These are phyloP conservation scores for Bungarus multicinctus DNA, from an alignment of 2,113 vertebrate species.

Conservation along the genomic window DNA sequence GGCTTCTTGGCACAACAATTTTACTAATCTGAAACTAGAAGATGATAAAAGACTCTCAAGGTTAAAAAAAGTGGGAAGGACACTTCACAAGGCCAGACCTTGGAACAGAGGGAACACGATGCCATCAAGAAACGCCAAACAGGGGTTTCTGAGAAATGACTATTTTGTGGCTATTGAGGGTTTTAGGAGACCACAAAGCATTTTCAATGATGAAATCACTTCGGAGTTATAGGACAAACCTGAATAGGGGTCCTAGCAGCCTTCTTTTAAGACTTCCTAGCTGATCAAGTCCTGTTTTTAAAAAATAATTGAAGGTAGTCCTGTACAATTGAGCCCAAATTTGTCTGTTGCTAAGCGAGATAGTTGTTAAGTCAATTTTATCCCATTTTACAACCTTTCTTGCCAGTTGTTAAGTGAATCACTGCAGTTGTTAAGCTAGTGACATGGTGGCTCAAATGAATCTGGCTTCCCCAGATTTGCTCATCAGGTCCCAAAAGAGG, in stretches of 20 bases:
- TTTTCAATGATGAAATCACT: background rate
- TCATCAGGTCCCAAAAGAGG: no score
- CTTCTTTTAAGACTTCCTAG: background rate
- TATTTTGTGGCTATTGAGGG: background rate
- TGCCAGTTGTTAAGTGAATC: no score
- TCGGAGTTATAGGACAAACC: background rate
- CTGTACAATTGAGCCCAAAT: background rate
- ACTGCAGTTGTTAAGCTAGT: no score
- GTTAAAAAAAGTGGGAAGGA: background rate
- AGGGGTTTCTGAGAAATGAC: background rate
- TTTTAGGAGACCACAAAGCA: background rate
- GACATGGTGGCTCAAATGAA: no score
- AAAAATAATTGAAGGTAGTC: background rate
- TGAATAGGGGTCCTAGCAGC: background rate
- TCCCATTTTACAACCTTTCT: no score
- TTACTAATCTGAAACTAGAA: background rate
- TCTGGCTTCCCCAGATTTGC: no score
- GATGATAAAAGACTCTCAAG: background rate
- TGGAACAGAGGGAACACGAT: background rate
- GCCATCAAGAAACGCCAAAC: background rate
- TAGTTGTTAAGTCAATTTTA: no score
- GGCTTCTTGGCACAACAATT: background rate
- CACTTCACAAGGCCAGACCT: background rate
- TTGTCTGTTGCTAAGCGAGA: background rate
- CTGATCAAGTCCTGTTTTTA: background rate